A percentile compares a stretch with the other conserved stretches of the same genome.
phyloP scores from a whole-genome alignment of 2,888 invertebrate species.

The Teleiodes luculella region DNA sequence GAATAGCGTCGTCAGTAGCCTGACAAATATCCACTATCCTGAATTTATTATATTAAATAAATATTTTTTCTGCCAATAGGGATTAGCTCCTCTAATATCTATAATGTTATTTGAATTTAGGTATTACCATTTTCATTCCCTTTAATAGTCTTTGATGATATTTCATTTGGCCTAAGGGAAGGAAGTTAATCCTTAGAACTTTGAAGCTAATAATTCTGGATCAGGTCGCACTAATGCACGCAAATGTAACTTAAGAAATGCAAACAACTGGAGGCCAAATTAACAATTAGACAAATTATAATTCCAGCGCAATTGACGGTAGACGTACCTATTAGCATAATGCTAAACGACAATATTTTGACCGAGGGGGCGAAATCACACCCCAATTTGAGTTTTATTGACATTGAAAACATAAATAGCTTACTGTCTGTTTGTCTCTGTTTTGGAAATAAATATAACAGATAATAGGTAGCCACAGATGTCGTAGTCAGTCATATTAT shows the following conservation, averaged over 20 bases:
- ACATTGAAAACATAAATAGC: constrained; percentile 22
- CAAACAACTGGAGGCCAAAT: constrained; percentile 33
- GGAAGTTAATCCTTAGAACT: constrained; percentile 23
- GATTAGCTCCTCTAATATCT: too few species aligned
- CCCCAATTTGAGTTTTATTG: constrained; percentile 25
- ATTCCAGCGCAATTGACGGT: constrained; percentile 29
- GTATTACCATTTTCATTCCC: constrained; percentile 25
- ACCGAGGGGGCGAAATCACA: constrained; percentile 25
- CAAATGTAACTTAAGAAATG: constrained; percentile 19
- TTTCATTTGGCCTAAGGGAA: constrained; percentile 20
- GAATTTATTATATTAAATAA: too few species aligned
- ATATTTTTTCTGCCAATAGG: too few species aligned
- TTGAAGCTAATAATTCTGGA: constrained; percentile 17
- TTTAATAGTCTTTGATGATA: constrained; percentile 29
- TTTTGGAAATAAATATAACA: background rate
- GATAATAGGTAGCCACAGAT: too few species aligned
- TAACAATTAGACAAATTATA: constrained; percentile 42
- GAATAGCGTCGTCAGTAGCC: too few species aligned
- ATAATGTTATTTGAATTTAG: background rate
- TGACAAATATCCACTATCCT: too few species aligned
- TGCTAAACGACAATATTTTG: constrained; percentile 31
- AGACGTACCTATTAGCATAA: constrained; percentile 28
- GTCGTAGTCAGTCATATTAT: too few species aligned
- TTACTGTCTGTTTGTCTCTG: constrained; percentile 12
- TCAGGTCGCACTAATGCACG: constrained; percentile 15